Base-by-base conservation (phyloP, 2,888 invertebrate genomes). In the Nomada fucata region DNA sequence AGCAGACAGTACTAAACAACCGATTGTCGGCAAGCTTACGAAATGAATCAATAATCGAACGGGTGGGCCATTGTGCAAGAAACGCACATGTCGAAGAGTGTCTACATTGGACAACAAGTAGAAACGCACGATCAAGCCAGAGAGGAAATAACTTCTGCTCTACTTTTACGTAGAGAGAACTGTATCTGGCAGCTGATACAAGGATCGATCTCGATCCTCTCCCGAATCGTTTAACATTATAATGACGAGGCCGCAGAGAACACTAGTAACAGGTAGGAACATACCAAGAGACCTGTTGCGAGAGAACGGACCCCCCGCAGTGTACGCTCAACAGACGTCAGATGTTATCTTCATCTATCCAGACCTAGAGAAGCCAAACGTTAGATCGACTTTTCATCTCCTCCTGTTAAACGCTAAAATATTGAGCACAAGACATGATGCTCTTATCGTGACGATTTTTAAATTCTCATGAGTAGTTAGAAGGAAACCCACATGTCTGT, bases 321-420 rank as follows among this genome's bases (percentile, higher is more conserved):
- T 81, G 73, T 85, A 76, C 85, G 84, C 86, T 89, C 88, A 15
- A 68, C 86, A 85, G 81, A 87, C 85, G 82, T 85, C 84, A 86
- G 89, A 90, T 88, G 84, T 90, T 90, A 90, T 90, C 90, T 90
- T 89, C 86, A 88, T 90, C 88, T 87, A 87, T 89, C 86, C 73
- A 76, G 80, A 77, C 72, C 72, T 81, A 82, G 86, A 86, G 83
- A 59, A 84, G 78, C 72, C 69, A 60, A 76, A 80, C 79, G 68
- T 65, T 78, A 53, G 72, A 77, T 78, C 71, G 63, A 53, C 78
- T 73, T 72, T 64, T 78, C 63, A 72, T 72, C 78, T 80, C 61
- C 55, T 65, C 65, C 20, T 7, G 63, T 72, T 70, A 52, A 47
- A 42, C 42, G 53, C 72, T 55, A 72, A 76, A 81, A 77, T 23